phyloP scores from a whole-genome alignment of 1,140 invertebrate genomes.

The Drosophila repletoides region DNA sequence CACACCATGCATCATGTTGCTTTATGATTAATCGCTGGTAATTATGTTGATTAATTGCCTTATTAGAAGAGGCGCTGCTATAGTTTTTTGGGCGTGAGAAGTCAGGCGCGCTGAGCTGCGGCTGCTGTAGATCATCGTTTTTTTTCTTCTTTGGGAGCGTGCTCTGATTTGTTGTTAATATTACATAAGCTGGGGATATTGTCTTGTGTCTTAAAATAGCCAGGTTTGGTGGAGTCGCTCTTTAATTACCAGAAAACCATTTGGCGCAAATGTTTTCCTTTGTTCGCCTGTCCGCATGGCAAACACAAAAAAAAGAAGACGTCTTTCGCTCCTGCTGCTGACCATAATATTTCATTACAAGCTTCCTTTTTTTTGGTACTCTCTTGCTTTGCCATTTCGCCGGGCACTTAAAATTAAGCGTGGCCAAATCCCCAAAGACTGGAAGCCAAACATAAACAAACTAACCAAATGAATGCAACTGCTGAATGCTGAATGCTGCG shows the following conservation, averaged over 20 bases:
- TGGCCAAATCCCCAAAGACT: constrained; percentile 80
- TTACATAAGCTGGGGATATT: not conserved
- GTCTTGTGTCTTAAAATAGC: constrained; percentile 57
- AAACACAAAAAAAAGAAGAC: constrained; percentile 44
- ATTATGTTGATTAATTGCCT: constrained; percentile 82
- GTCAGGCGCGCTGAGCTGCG: constrained; percentile 22
- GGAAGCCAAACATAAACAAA: constrained; percentile 80
- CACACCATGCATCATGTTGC: constrained; percentile 27
- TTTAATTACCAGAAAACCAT: constrained; percentile 75
- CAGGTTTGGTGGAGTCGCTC: constrained; percentile 19
- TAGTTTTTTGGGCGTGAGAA: constrained; percentile 48
- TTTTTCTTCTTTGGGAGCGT: constrained; percentile 36
- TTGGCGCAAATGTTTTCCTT: constrained; percentile 73
- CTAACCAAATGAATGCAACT: constrained; percentile 76
- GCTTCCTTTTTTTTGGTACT: constrained; percentile 36
- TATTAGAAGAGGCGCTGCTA: constrained; percentile 72
- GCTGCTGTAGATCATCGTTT: constrained; percentile 62
- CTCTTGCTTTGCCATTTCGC: constrained; percentile 54
- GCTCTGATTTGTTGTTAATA: constrained; percentile 39
- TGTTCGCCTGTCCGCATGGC: constrained; percentile 50
- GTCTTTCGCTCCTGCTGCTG: constrained; percentile 7
- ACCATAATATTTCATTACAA: constrained; percentile 73
- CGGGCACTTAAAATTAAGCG: constrained; percentile 81
- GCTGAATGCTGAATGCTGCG: constrained; percentile 30
- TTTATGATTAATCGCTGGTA: constrained; percentile 81